Base-by-base conservation (phyloP, 2,888 invertebrate genomes). In the Harpalus rubripes region DNA sequence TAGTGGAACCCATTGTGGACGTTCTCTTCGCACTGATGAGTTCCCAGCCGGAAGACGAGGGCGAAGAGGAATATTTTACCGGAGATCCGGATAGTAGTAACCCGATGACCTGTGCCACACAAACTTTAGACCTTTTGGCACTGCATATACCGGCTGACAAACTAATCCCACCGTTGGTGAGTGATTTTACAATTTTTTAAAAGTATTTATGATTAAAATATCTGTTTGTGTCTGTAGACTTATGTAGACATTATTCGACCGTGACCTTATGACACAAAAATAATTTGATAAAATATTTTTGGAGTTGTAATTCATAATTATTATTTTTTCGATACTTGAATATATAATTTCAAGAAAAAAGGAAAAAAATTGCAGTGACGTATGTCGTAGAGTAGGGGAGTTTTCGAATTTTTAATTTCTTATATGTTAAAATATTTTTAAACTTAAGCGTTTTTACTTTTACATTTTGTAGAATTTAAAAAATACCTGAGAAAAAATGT, bases 111-210 rank as follows among this genome's bases (percentile, higher is more conserved):
- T 93, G 94, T 86, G 95, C 96, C 7, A 94, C 95, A 0, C 95
- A 96, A 91, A 95, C 96, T 5, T 92, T 96, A 86, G 96, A 96
- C 90, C 90, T 94, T 72, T 92, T 96, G 88, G 96, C 96, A 44
- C 91, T 96, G 10, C 93, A 96, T 91, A 92, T 96, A 58, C 95
- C 96, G 5, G 95, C 96, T 10, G 96, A 96, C 87, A 96, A 95
- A 90, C 91, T 96, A 18, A 93, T 96, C 86, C 94, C 95, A 32
- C 94, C 94, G 88, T 90, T 96, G 90, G 93, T 96, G 90, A 90
- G 90, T 16, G 22, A 18, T 41, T 74, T 74, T 41, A 52, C 32
- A 32, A 32, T 4, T 32, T 32, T 32, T 32, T 22, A 5, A 32
- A 32, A 1, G 3, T 22, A 22, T 22, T 22, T 22, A 3, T 22